Conservation (phyloP, 2,113 vertebrate genomes). For the Macaca nemestrina region DNA sequence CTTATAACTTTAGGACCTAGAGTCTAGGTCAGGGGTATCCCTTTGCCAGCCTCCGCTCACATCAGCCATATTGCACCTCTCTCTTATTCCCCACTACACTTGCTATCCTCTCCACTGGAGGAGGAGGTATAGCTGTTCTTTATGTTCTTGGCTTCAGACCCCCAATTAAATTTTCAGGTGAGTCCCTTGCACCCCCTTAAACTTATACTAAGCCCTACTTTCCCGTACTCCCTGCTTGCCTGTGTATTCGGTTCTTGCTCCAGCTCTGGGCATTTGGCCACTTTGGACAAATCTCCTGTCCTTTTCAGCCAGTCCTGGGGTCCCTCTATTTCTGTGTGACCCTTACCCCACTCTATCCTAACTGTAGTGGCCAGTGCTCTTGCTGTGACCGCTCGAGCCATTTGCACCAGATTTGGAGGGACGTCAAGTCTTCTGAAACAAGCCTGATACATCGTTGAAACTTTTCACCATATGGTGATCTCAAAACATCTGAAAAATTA, state of each 20-base stretch:
- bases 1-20: not conserved
- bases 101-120: not conserved
- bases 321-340: not conserved
- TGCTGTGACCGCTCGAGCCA: not conserved
- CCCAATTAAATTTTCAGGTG: not conserved
- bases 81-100: not conserved
- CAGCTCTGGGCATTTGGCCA: not conserved
- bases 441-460: not conserved
- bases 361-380: not conserved
- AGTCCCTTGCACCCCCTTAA: not conserved
- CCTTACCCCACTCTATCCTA: not conserved
- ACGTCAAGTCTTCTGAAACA: not conserved
- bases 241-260: not conserved
- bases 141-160: not conserved
- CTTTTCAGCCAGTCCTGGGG: not conserved
- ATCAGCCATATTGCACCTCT: too few species aligned
- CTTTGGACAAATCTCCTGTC: not conserved
- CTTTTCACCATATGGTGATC: not conserved
- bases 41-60: not conserved
- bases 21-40: not conserved
- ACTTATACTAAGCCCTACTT: not conserved
- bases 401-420: not conserved
- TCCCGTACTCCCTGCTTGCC: not conserved
- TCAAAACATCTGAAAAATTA: slow-evolving; percentile 2
- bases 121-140: not conserved